A percentile compares a stretch with the other conserved stretches of the same genome.
Evolutionary conservation across 2,113 vertebrate species (phyloP).

Genomic region (Stomatorhinus ivindoensis): DNA sequence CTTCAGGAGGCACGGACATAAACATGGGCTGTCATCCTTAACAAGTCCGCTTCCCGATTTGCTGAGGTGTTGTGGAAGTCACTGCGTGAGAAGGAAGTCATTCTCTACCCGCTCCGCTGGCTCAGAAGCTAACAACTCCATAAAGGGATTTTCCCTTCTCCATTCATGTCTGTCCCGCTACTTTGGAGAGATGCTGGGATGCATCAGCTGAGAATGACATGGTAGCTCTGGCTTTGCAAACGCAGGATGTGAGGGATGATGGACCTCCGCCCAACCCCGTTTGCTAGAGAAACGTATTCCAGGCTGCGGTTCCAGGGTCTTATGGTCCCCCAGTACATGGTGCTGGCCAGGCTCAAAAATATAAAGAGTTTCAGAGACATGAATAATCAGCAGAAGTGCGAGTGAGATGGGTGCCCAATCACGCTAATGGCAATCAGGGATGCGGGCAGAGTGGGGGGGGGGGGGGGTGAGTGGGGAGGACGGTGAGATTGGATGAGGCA

Average conservation of each 20-base stretch:
- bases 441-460: slow-evolving; percentile 36
- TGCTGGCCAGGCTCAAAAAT: slow-evolving; percentile 25
- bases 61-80: not conserved
- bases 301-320: not conserved
- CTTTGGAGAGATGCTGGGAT: not conserved
- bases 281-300: not conserved
- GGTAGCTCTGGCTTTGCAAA: not conserved
- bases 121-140: slow-evolving; percentile 2
- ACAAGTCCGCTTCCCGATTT: not conserved
- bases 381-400: slow-evolving; percentile 25
- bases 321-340: not conserved
- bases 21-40: not conserved
- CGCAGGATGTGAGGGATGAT: not conserved
- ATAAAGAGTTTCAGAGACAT: slow-evolving; percentile 38
- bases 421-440: slow-evolving; percentile 50
- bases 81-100: not conserved
- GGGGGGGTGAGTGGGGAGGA: slow-evolving; percentile 31
- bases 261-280: not conserved
- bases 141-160: slow-evolving; percentile 17
- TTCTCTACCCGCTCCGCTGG: not conserved
- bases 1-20: not conserved
- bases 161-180: slow-evolving; percentile 18
- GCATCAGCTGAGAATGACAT: not conserved
- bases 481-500: slow-evolving; percentile 38
- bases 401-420: slow-evolving; percentile 36